Percentiles rank a stretch among this genome's conserved stretches.
phyloP scores from a whole-genome alignment of 1,140 invertebrate genomes.

The Zaprionus davidi region DNA sequence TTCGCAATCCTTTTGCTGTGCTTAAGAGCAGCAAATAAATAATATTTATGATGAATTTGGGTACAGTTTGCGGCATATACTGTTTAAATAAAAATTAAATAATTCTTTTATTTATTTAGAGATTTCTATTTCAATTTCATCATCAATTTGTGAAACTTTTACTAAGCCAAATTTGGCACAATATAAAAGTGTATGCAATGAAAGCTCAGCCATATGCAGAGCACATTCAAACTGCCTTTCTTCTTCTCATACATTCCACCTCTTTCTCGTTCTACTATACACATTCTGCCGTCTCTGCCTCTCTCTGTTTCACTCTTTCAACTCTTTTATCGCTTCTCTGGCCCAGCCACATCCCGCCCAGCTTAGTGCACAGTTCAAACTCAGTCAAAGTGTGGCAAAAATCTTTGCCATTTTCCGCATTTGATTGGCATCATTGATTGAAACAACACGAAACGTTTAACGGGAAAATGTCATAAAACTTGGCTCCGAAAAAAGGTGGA shows the following conservation, averaged over 20 bases:
- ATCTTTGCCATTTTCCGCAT: slow-evolving; percentile 56
- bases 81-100: too few species aligned
- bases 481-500: slow-evolving; percentile 53
- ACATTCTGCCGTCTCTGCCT: background rate
- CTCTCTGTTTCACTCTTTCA: background rate
- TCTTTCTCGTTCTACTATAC: background rate
- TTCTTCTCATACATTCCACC: background rate
- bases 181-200: background rate
- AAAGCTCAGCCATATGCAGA: background rate
- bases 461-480: slow-evolving; percentile 67
- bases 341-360: background rate
- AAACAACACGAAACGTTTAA: slow-evolving; percentile 80
- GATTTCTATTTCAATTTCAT: too few species aligned
- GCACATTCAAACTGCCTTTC: background rate
- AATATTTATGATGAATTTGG: background rate
- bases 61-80: too few species aligned
- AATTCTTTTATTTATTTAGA: too few species aligned
- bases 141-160: background rate
- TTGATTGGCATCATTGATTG: slow-evolving; percentile 82
- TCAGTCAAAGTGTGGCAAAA: slow-evolving; percentile 58
- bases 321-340: background rate
- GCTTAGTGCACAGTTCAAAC: slow-evolving; percentile 31
- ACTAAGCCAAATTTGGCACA: background rate
- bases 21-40: background rate
- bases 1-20: background rate